Percentiles rank a stretch among this genome's conserved stretches.
These are phyloP conservation scores for Clamator glandarius DNA, from an alignment of 2,797 vertebrate species.

Conservation along the genomic window DNA sequence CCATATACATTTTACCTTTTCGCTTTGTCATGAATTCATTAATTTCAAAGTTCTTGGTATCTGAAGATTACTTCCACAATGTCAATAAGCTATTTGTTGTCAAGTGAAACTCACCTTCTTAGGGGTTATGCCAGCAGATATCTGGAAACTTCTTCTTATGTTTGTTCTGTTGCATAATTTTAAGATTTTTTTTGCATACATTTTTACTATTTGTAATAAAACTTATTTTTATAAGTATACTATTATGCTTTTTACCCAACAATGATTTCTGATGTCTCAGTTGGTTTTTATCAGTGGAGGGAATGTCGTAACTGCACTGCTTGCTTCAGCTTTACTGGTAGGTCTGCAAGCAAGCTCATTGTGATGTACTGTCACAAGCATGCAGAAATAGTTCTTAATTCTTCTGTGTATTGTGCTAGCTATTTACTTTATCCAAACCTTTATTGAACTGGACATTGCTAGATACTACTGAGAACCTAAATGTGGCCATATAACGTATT, in stretches of 20 bases:
- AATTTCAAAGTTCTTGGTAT: neutral
- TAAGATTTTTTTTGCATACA: neutral
- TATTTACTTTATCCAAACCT: neutral
- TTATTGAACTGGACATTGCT: neutral
- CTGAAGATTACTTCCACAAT: neutral
- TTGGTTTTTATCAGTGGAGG: neutral
- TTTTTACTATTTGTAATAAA: neutral
- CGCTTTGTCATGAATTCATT: neutral
- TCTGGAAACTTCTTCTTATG: neutral
- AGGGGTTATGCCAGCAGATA: neutral
- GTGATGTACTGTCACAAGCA: neutral
- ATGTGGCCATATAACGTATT: neutral
- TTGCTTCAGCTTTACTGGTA: neutral
- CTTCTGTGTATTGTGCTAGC: neutral
- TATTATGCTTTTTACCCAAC: neutral
- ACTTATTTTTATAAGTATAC: neutral
- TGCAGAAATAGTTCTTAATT: neutral
- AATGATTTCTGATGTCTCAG: neutral
- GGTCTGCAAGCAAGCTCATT: neutral
- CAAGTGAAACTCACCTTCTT: neutral
- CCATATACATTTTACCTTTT: neutral
- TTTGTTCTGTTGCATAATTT: neutral
- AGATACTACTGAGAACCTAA: neutral
- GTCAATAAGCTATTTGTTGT: neutral
- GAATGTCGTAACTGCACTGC: neutral